Evolutionary conservation across 2,113 vertebrate species (phyloP).

Genomic region (Antigone vipio): DNA sequence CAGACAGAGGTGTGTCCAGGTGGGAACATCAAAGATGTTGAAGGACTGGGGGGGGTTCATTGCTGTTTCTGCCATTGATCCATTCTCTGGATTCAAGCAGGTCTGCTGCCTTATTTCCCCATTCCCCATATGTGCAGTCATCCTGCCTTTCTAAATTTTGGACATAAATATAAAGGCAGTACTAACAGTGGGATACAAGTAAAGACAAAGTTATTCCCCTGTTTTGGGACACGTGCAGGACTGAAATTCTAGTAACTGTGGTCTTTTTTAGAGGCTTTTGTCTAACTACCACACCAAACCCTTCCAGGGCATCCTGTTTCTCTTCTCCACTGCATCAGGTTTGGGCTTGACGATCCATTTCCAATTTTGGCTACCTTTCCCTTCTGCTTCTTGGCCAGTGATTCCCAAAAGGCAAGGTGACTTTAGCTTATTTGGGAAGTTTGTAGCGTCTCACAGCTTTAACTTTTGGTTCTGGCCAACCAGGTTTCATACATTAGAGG

Average conservation of each 20-base stretch:
- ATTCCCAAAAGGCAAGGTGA: not conserved
- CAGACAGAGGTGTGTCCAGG: not conserved
- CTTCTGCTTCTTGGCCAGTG: not conserved
- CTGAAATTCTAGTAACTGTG: not conserved
- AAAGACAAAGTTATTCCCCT: not conserved
- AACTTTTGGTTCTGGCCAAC: not conserved
- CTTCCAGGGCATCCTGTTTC: not conserved
- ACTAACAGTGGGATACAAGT: not conserved
- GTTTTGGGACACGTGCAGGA: not conserved
- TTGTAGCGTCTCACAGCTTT: not conserved
- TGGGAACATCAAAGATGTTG: not conserved
- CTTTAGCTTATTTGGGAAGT: not conserved
- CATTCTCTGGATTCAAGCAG: not conserved
- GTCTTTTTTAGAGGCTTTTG: not conserved
- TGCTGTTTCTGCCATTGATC: not conserved
- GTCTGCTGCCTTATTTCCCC: not conserved
- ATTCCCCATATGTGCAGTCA: not conserved
- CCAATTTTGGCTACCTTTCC: not conserved
- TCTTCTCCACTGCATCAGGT: not conserved
- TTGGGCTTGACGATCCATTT: not conserved
- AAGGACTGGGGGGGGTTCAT: not conserved
- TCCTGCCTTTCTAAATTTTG: not conserved
- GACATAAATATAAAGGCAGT: not conserved
- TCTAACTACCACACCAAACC: not conserved
- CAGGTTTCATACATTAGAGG: not conserved